Base-by-base conservation (phyloP, 2,113 vertebrate genomes). In the Paralichthys olivaceus region DNA sequence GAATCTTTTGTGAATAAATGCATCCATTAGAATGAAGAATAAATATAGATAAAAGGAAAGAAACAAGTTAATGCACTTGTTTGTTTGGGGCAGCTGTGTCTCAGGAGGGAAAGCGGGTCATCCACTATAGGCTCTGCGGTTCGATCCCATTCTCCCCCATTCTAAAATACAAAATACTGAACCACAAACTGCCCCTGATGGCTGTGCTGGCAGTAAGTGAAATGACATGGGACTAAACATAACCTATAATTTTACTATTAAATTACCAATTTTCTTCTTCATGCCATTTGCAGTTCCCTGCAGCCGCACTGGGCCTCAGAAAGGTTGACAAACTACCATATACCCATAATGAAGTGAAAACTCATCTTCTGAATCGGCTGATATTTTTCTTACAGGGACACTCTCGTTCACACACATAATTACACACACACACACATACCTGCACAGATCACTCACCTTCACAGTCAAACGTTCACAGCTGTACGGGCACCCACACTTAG, bases 361-460 rank as follows among this genome's bases (percentile, higher is more conserved):
- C 81, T 87, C 74, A 58, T 81, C 77, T 63, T 69, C 68, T 62
- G 65, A 51, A 11, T 54, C 15, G 59, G 58, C 70, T 40, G 69
- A 72, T 87, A 88, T 90, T 88, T 90, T 67, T 84, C 79, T 67
- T 80, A 69, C 25, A n/a, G 49, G 14, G 54, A 59, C 61, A 40
- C 53, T 51, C 28, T 17, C 37, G 19, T 28, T 54, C 54, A 66
- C 47, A 28, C 47, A 28, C 58, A 74, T 11, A 4, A 13, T 47
- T 12, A 43, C 58, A 40, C 47, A 34, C 29, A 23, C 28, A 37
- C 56, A 40, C 66, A 17, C n/a, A 12, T 7, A 43, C 22, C 20
- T 47, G 14, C 56, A 32, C 47, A 43, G 57, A 51, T 63, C 56
- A 49, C 63, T 83, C 77, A 74, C 77, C 79, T 55, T 82, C 78